phyloP scores from a whole-genome alignment of 2,888 invertebrate genomes.

The Meiosimyza decipiens region DNA sequence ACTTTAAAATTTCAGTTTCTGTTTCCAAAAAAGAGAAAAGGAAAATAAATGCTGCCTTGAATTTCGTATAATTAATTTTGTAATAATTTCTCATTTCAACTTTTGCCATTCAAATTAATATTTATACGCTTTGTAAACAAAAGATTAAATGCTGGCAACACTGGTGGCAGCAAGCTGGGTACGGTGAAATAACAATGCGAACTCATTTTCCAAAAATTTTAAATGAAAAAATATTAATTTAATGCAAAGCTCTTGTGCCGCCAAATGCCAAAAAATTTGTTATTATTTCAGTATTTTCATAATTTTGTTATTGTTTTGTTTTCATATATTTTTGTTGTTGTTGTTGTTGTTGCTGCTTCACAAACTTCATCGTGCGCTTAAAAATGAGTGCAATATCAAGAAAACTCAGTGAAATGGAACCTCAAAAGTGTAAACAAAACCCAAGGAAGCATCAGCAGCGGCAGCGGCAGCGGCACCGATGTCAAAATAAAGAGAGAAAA shows the following conservation, averaged over 20 bases:
- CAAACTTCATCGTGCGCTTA: constrained; percentile 9
- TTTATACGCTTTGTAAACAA: not conserved
- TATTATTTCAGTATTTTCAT: constrained; percentile 21
- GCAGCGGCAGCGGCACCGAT: not conserved
- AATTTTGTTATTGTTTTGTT: not conserved
- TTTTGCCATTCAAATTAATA: not conserved
- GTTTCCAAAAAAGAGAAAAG: no score
- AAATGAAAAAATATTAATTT: constrained; percentile 24
- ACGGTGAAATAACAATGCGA: not conserved
- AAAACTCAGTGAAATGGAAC: constrained; percentile 15
- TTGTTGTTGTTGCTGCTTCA: not conserved
- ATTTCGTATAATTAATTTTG: no score
- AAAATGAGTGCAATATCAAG: not conserved
- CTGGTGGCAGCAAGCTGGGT: not conserved
- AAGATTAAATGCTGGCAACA: not conserved
- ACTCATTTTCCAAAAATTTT: not conserved
- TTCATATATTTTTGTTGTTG: no score
- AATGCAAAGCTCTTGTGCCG: constrained; percentile 6
- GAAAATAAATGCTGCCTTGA: no score
- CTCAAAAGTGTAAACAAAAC: not conserved
- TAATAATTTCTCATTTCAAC: not conserved
- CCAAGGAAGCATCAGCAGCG: no score
- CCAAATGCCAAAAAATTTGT: constrained; percentile 13
- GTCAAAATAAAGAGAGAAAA: not conserved
- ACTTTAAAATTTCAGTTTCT: no score